phyloP scores from a whole-genome alignment of 92 coral and sea anemone genomes.

The Blastomussa wellsi region DNA sequence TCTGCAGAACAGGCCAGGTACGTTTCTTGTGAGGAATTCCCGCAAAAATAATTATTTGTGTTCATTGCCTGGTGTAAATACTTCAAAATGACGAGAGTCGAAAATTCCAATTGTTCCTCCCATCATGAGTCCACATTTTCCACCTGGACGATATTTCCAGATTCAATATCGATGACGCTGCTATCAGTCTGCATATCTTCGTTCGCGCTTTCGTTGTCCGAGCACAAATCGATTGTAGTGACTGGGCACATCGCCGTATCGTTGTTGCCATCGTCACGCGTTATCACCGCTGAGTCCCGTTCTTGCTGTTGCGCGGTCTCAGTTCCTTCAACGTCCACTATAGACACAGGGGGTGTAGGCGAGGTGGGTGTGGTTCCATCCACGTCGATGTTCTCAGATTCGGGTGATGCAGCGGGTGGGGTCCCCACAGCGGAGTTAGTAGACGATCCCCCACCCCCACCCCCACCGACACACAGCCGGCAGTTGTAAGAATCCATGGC shows the following conservation, averaged over 20 bases:
- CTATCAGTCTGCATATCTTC: constrained; percentile 11
- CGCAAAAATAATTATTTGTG: constrained; percentile 16
- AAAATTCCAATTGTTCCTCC: constrained; percentile 7
- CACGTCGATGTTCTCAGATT: constrained; percentile 91
- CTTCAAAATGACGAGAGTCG: not conserved
- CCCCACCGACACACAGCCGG: constrained; percentile 56
- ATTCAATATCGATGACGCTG: not conserved
- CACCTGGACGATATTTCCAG: not conserved
- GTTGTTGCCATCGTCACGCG: not conserved
- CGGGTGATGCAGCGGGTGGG: constrained; percentile 77
- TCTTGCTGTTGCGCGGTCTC: constrained; percentile 13
- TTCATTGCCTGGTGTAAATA: not conserved
- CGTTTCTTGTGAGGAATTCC: constrained; percentile 3
- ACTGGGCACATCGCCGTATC: constrained; percentile 2
- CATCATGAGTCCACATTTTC: not conserved
- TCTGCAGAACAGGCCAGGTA: not conserved
- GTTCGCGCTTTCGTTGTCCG: constrained; percentile 22
- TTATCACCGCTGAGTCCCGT: not conserved
- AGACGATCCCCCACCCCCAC: constrained; percentile 41
- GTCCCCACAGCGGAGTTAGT: constrained; percentile 65
- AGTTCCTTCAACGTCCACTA: constrained; percentile 30
- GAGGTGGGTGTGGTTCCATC: constrained; percentile 88
- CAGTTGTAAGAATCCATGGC: constrained; percentile 93
- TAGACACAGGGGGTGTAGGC: constrained; percentile 22
- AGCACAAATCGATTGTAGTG: constrained; percentile 38